Percentiles rank a stretch among this genome's conserved stretches.
These are phyloP conservation scores for Menidia menidia DNA, from an alignment of 2,797 vertebrate genomes.

Conservation along the genomic window DNA sequence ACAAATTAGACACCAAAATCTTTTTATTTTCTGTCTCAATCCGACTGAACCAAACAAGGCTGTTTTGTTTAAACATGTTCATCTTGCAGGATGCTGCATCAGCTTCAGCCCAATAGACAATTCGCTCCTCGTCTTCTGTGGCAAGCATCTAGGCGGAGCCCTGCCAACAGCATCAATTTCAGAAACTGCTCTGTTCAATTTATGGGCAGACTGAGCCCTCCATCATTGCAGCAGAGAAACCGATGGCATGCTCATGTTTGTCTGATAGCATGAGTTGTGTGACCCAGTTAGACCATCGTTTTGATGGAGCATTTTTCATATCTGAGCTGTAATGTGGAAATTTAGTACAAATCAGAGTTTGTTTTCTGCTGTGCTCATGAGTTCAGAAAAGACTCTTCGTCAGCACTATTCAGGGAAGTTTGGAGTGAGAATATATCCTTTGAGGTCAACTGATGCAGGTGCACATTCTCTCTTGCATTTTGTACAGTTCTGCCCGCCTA, in stretches of 20 bases:
- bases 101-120: slow-evolving; percentile 51
- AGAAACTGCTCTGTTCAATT: slow-evolving; percentile 66
- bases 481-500: neutral
- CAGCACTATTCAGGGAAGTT: slow-evolving; percentile 41
- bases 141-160: slow-evolving; percentile 66
- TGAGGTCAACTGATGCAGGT: slow-evolving; percentile 33
- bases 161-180: slow-evolving; percentile 66
- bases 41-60: neutral
- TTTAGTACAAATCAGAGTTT: slow-evolving; percentile 38
- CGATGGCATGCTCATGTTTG: slow-evolving; percentile 27
- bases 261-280: slow-evolving; percentile 12
- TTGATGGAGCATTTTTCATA: neutral
- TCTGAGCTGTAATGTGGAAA: neutral
- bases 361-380: slow-evolving; percentile 42
- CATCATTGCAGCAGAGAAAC: slow-evolving; percentile 56
- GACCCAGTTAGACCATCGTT: slow-evolving; percentile 30
- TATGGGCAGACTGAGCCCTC: slow-evolving; percentile 58
- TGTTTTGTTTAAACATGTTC: neutral
- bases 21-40: no score
- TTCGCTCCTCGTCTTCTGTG: slow-evolving; percentile 69
- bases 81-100: neutral
- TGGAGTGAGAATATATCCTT: slow-evolving; percentile 38
- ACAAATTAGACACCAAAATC: no score
- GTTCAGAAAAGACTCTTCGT: slow-evolving; percentile 40
- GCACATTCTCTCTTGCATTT: slow-evolving; percentile 9